Base-by-base conservation (phyloP, 2,113 vertebrate species). In the Takifugu flavidus region DNA sequence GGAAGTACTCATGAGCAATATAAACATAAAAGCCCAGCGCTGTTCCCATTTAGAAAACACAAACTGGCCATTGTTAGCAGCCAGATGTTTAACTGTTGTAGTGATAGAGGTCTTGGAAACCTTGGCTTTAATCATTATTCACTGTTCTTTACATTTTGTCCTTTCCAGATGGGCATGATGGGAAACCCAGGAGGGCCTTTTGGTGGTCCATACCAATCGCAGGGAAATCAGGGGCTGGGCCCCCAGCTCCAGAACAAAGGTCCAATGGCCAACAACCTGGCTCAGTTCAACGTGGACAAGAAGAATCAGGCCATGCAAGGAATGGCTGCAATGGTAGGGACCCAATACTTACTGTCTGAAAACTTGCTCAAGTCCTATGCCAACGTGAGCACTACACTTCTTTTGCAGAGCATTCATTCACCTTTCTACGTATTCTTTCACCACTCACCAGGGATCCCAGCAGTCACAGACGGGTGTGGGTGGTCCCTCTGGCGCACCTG, bases 261-360 rank as follows among this genome's bases (percentile, higher is more conserved):
- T 77, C 92, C 93, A 44, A 84, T 99, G 88, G 87, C 92, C 70
- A 98, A 96, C 82, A 98, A 85, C 51, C 86, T 98, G 82, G 88
- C 94, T 61, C 94, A 94, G 64, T 98, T 98, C 87, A 88, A 81
- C 70, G 89, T 96, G 89, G 96, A 99, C 77, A 98, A 98, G 90
- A 99, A 98, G 79, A 83, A 91, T 71, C 92, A 92, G 85, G 89
- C 94, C 78, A 93, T 94, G 75, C 86, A 93, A 86, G 93, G 92
- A 86, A 93, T 98, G 89, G 88, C 92, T 60, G 90, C 84, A 63
- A 95, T 99, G 95, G 97, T 99, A 80, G 80, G 94, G 34, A 62
- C 45, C n/a, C 15, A 11, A 28, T 51, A 27, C 10, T n/a, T n/a
- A 29, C 3, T 25, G 3, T 14, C 43, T 31, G 25, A 15, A 26